Evolutionary conservation across 2,888 invertebrate genomes (phyloP).

Genomic region (Nysson spinosus): DNA sequence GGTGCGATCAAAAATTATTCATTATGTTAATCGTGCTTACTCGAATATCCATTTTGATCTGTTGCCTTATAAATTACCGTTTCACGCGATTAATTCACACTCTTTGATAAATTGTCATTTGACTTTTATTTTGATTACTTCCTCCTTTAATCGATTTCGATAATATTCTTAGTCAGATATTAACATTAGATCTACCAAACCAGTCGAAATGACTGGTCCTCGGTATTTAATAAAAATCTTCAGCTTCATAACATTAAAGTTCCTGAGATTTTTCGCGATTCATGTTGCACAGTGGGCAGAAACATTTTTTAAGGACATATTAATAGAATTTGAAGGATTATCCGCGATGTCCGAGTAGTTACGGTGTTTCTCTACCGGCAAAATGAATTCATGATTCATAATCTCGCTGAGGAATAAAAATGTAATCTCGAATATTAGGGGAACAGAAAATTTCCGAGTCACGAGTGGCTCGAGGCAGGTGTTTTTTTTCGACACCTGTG

Average conservation of each 20-base stretch:
- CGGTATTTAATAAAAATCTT: too few species aligned
- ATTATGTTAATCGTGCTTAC: conserved; percentile 3
- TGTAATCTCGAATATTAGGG: conserved; percentile 20
- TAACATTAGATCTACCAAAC: too few species aligned
- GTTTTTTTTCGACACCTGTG: conserved; percentile 46
- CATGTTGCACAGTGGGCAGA: too few species aligned
- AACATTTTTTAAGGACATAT: too few species aligned
- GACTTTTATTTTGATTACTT: background rate
- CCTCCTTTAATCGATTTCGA: too few species aligned
- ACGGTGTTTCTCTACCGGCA: too few species aligned
- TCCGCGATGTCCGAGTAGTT: too few species aligned
- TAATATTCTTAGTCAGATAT: too few species aligned
- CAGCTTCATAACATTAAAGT: too few species aligned
- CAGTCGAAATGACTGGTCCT: too few species aligned
- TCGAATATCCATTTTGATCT: background rate
- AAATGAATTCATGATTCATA: conserved; percentile 5
- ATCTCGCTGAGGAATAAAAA: background rate
- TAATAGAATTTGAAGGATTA: too few species aligned
- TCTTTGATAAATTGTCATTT: background rate
- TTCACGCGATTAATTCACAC: background rate
- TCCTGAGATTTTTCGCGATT: too few species aligned
- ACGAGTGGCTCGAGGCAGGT: conserved; percentile 36
- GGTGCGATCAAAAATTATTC: conserved; percentile 15
- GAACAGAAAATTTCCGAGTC: conserved; percentile 10
- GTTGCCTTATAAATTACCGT: background rate